Percentiles rank a stretch among this genome's conserved stretches.
These are phyloP conservation scores for Poliocrania exsul DNA, from an alignment of 2,797 vertebrate species.

Conservation along the genomic window DNA sequence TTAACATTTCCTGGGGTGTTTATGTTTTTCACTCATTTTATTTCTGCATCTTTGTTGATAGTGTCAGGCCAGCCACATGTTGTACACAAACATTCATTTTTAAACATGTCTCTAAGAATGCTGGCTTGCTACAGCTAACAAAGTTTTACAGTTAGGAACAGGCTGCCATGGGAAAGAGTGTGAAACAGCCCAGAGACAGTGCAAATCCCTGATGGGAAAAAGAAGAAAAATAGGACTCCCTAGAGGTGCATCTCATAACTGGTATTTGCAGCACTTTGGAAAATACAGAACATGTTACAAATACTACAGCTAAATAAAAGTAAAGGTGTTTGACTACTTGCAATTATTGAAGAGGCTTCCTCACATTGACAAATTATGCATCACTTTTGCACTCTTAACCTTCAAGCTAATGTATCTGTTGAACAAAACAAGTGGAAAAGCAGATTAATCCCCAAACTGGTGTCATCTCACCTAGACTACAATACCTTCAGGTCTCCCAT, in stretches of 20 bases:
- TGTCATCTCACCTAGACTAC: background rate
- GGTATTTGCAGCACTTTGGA: background rate
- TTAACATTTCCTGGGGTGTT: background rate
- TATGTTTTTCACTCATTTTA: background rate
- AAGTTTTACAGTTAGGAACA: background rate
- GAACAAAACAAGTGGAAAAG: background rate
- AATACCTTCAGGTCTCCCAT: background rate
- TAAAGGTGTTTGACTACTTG: background rate
- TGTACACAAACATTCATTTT: background rate
- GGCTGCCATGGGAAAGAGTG: background rate
- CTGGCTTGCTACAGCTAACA: background rate
- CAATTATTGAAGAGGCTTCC: background rate
- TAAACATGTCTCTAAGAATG: background rate
- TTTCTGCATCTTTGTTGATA: background rate
- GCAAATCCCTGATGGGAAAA: background rate
- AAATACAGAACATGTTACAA: background rate
- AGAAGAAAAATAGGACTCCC: background rate
- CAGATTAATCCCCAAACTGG: background rate
- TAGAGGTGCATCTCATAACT: background rate
- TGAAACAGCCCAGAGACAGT: background rate
- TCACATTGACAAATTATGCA: background rate
- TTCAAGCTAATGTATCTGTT: background rate
- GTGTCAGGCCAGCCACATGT: background rate
- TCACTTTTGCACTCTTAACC: background rate
- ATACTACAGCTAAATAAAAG: background rate